Base-by-base conservation (phyloP, 2,113 vertebrate genomes). In the Synodontis membranacea region DNA sequence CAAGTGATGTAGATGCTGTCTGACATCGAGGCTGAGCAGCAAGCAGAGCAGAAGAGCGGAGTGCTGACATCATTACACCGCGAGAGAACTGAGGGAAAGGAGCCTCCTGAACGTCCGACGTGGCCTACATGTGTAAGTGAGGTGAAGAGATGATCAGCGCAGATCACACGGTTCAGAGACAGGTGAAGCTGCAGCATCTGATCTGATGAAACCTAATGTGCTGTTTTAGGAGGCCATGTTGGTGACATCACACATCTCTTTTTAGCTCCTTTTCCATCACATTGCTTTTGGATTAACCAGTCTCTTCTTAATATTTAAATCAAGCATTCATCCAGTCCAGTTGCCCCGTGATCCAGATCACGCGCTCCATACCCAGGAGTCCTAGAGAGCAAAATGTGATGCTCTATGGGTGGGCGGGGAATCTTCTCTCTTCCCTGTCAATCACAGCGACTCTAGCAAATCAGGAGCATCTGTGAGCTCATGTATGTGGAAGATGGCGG, bases 91-190 rank as follows among this genome's bases (percentile, higher is more conserved):
- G 88, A 74, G 86, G 86, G 91, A 91, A 94, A 91, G 86, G 91
- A 91, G 90, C 92, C 91, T 91, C 91, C 90, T 91, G 93, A 92
- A 92, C 79, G 86, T 92, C 91, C 89, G 91, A 91, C 91, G 60
- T 76, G 72, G 82, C 84, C 84, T 76, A 54, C 82, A 86, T 79
- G 82, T 84, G 52, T 82, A 81, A 23, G 25, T 42, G 82, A 84
- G 23, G 60, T 76, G 56, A 21, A 84, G 76, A 74, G 80, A 88
- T 64, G 37, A 85, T 50, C 42, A 50, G 19, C 79, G 74, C 21
- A 82, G 58, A 50, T 78, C 76, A 82, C 85, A 80, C 37, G 76
- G 68, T 58, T 56, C 46, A 84, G 60, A 66, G 19, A 83, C 52
- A 56, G 52, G 34, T 78, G 54, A 37, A 48, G 58, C 82, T 15